A percentile compares a stretch with the other conserved stretches of the same genome.
These are phyloP conservation scores for Aporophyla nigra DNA, from an alignment of 2,888 invertebrate species.

Conservation along the genomic window DNA sequence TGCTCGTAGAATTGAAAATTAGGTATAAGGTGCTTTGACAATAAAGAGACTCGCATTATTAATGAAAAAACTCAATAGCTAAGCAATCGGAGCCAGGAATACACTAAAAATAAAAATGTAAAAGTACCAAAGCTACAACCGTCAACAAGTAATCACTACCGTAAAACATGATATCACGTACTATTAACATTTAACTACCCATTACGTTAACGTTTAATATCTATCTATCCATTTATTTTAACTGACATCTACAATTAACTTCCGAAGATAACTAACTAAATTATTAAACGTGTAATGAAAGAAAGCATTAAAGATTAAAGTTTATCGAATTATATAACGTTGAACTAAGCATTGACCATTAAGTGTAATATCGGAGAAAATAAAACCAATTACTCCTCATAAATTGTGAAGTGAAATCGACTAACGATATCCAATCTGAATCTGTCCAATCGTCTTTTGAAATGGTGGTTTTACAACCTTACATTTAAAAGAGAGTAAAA, in stretches of 20 bases:
- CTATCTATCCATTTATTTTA: conserved; percentile 25
- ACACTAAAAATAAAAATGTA: background rate
- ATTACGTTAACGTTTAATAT: conserved; percentile 17
- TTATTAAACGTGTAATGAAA: conserved; percentile 32
- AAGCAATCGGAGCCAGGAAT: background rate
- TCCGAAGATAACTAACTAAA: conserved; percentile 34
- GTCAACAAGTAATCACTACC: conserved; percentile 11
- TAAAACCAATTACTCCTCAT: conserved; percentile 61
- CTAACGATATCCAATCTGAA: conserved; percentile 37
- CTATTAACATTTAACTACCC: conserved; percentile 22
- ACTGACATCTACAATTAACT: conserved; percentile 36
- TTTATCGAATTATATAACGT: conserved; percentile 58
- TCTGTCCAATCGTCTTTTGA: conserved; percentile 26
- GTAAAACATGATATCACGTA: conserved; percentile 25
- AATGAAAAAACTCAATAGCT: background rate
- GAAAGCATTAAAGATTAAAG: conserved; percentile 54
- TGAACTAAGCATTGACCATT: conserved; percentile 44
- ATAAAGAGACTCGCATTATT: background rate
- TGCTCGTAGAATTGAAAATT: background rate
- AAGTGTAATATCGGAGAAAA: conserved; percentile 62
- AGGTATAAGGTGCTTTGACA: too few species aligned
- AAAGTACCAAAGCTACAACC: conserved; percentile 25
- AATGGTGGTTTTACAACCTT: conserved; percentile 23
- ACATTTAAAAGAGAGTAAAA: conserved; percentile 13
- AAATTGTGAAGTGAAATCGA: conserved; percentile 67